Evolutionary conservation across 2,888 invertebrate genomes (phyloP).

Genomic region (Copidosoma aretas): DNA sequence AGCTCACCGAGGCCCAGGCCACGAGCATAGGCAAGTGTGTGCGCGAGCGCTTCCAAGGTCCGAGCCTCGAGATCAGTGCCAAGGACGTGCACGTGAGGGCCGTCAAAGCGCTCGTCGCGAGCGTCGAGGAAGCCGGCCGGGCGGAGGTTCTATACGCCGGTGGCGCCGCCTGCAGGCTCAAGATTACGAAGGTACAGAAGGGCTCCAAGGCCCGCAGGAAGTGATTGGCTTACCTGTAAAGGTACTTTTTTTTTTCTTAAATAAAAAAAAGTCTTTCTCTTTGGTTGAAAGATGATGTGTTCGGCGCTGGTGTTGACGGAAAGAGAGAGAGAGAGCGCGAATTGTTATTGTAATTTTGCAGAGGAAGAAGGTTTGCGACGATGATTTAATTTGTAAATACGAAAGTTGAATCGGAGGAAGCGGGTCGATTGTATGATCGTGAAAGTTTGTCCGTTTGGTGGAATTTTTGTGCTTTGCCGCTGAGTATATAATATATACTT

Average conservation of each 20-base stretch:
- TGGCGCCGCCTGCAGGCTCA: slow-evolving; percentile 55
- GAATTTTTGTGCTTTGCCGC: too few species aligned
- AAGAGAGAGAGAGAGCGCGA: too few species aligned
- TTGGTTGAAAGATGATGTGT: too few species aligned
- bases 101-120: slow-evolving; percentile 57
- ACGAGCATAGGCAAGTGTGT: slow-evolving; percentile 58
- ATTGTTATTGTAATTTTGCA: too few species aligned
- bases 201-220: slow-evolving; percentile 51
- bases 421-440: too few species aligned
- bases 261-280: too few species aligned
- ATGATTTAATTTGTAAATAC: not conserved
- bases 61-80: slow-evolving; percentile 57
- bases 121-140: slow-evolving; percentile 58
- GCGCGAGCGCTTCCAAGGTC: slow-evolving; percentile 59
- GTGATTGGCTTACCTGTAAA: slow-evolving; percentile 37
- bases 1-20: slow-evolving; percentile 56
- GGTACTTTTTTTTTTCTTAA: too few species aligned
- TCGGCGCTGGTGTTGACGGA: too few species aligned
- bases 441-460: too few species aligned
- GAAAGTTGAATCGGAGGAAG: too few species aligned
- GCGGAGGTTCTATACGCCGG: slow-evolving; percentile 59
- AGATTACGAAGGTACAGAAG: slow-evolving; percentile 55
- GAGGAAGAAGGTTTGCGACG: too few species aligned
- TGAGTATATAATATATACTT: too few species aligned
- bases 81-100: slow-evolving; percentile 59